Evolutionary conservation across 2,797 vertebrate genomes (phyloP).

Genomic region (Amblyraja radiata): DNA sequence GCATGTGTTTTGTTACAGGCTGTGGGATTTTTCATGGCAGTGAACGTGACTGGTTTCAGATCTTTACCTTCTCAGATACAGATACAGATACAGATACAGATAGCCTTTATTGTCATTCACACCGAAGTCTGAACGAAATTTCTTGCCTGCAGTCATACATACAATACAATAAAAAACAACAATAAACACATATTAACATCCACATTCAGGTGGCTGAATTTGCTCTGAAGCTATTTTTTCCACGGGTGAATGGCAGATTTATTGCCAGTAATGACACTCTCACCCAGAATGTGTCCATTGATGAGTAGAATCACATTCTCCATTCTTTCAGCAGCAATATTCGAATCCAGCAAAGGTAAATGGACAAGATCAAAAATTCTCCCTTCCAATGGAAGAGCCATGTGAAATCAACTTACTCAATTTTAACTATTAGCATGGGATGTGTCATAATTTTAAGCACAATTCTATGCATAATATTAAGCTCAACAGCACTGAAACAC

Average conservation of each 20-base stretch:
- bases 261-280: constrained; percentile 6
- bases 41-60: constrained; percentile 4
- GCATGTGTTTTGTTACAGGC: neutral
- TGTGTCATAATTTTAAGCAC: neutral
- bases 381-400: neutral
- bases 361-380: neutral
- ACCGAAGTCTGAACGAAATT: too few species aligned
- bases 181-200: too few species aligned
- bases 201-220: too few species aligned
- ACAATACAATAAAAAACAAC: too few species aligned
- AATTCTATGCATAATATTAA: neutral
- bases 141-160: too few species aligned
- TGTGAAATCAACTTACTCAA: neutral
- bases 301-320: constrained; percentile 11
- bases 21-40: neutral
- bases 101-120: too few species aligned
- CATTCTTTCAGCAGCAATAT: neutral
- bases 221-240: neutral
- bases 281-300: neutral
- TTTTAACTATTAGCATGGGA: neutral
- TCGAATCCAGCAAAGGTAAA: neutral
- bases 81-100: too few species aligned
- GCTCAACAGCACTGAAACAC: neutral
- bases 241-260: neutral
- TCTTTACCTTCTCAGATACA: neutral